phyloP scores from a whole-genome alignment of 2,113 vertebrate species.

The Octodon degus region DNA sequence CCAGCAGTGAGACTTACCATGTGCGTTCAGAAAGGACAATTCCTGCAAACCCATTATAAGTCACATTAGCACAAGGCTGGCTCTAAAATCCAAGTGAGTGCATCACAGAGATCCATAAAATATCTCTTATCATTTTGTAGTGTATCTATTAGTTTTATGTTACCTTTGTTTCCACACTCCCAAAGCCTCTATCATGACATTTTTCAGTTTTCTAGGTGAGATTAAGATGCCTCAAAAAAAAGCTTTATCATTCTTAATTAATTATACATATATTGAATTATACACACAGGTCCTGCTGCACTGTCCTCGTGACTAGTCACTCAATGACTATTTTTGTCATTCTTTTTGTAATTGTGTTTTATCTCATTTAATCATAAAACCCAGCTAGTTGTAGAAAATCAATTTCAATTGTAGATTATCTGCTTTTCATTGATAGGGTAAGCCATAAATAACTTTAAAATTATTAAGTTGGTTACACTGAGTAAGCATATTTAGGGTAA shows the following conservation, averaged over 20 bases:
- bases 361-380: slow-evolving; percentile 28
- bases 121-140: neutral
- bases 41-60: neutral
- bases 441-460: slow-evolving; percentile 7
- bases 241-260: slow-evolving; percentile 4
- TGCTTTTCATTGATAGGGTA: neutral
- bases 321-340: neutral
- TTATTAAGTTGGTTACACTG: neutral
- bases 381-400: slow-evolving; percentile 1
- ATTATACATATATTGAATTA: neutral
- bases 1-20: neutral
- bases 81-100: neutral
- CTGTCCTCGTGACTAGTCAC: neutral
- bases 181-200: neutral
- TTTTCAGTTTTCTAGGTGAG: slow-evolving; percentile 40
- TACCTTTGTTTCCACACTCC: neutral
- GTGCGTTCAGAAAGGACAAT: neutral
- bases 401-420: neutral
- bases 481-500: neutral
- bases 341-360: slow-evolving; percentile 33
- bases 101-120: neutral
- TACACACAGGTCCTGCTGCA: fast-evolving
- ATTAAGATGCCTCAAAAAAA: slow-evolving; percentile 21
- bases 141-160: neutral
- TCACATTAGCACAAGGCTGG: neutral